phyloP scores from a whole-genome alignment of 2,888 invertebrate genomes.

The Ligdia adustata region DNA sequence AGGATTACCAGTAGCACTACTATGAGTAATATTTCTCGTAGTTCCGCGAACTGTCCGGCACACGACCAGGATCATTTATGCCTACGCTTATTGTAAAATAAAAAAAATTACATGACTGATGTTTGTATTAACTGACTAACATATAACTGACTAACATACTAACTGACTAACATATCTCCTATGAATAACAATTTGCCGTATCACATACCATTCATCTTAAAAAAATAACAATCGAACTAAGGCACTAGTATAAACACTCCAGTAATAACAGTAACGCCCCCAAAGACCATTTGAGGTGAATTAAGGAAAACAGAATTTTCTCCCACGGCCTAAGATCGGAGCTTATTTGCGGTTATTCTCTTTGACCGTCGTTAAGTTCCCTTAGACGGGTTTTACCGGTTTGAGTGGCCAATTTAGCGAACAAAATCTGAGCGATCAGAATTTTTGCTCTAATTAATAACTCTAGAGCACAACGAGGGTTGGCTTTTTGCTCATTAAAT shows the following conservation, averaged over 20 bases:
- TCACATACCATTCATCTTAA: too few relatives aligned
- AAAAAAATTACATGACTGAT: too few relatives aligned
- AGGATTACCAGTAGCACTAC: too few relatives aligned
- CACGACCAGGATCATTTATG: too few relatives aligned
- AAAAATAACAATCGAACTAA: conserved; percentile 6
- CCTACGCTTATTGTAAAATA: too few relatives aligned
- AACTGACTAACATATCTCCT: too few relatives aligned
- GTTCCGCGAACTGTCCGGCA: too few relatives aligned
- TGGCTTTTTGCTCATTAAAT: conserved; percentile 69
- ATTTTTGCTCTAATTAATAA: conserved; percentile 83
- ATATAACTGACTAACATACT: too few relatives aligned
- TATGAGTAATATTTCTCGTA: too few relatives aligned
- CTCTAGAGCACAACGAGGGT: conserved; percentile 61
- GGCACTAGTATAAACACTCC: too few relatives aligned
- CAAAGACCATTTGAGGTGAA: conserved; percentile 76
- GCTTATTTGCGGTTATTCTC: conserved; percentile 84
- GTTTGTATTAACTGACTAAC: too few relatives aligned
- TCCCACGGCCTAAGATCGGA: conserved; percentile 75
- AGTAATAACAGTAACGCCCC: conserved; percentile 39
- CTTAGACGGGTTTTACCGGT: conserved; percentile 80
- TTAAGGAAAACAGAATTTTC: conserved; percentile 80
- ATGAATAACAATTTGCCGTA: too few relatives aligned
- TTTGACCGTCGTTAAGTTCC: conserved; percentile 84
- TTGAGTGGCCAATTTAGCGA: conserved; percentile 82
- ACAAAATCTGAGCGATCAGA: conserved; percentile 81